Base-by-base conservation (phyloP, 2,888 invertebrate genomes). In the Oligia strigilis region DNA sequence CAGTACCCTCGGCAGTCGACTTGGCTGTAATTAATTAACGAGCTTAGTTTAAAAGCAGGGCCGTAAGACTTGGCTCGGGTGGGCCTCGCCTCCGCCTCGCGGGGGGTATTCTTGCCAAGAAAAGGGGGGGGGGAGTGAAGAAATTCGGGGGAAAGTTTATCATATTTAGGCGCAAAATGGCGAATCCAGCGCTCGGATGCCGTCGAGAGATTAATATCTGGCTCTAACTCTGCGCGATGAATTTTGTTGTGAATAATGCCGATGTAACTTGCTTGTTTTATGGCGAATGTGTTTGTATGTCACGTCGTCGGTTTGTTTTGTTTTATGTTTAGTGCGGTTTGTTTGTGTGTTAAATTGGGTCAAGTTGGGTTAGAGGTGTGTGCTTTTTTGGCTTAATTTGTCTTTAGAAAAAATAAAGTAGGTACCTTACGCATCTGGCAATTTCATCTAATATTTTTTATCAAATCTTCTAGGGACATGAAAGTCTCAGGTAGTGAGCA, bases 11-110 rank as follows among this genome's bases (percentile, higher is more conserved):
- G 92, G 93, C 92, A 94, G 95, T 93, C 96, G 96, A 96, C 96
- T 97, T 96, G 95, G 94, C 96, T 96, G 96, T 97, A 97, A 97
- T 97, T 97, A 97, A 97, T 97, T 97, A 97, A 97, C 97, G 97
- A 97, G 97, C 97, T 97, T 97, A 97, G 97, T 97, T 97, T 97
- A 97, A 97, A 97, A 97, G 97, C 97, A 96, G 97, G 97, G 97
- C 95, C 95, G 96, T 97, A 97, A 97, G 96, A 95, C 96, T 95
- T 94, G 95, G 94, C 94, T 93, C 90, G 94, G 94, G 94, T 91
- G 90, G 90, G 83, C 81, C 83, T 89, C 86, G 91, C 87, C 91
- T 93, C 93, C 91, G 74, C 80, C 83, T 75, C 75, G 85, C 85
- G 92, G 89, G 92, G 92, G 93, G 93, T 91, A 93, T 93, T 93